Conservation (phyloP, 2,113 vertebrate species). For the Peromyscus leucopus region DNA sequence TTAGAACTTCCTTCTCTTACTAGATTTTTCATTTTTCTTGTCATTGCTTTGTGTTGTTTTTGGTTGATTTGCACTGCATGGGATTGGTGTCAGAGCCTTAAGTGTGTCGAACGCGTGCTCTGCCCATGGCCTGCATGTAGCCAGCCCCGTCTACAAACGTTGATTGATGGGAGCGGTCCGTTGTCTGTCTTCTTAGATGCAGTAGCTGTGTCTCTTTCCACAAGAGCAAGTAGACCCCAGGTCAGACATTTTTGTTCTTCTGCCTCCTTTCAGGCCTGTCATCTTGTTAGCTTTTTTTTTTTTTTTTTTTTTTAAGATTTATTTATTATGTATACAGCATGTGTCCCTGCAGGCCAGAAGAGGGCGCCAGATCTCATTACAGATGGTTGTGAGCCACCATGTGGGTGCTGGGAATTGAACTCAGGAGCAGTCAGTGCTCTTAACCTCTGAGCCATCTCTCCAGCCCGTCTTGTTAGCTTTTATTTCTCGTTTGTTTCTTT, state of each 20-base stretch:
- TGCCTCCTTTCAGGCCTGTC: neutral
- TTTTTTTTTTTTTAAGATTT: no score
- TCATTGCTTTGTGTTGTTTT: neutral
- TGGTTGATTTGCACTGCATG: neutral
- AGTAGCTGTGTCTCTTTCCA: neutral
- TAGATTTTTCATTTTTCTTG: neutral
- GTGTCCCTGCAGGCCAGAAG: no score
- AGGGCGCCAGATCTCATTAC: no score
- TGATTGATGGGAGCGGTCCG: neutral
- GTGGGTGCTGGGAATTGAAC: no score
- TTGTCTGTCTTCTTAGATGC: neutral
- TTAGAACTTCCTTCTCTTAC: neutral
- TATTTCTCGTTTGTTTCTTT: no score
- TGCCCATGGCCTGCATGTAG: neutral
- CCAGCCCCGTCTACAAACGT: neutral
- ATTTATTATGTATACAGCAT: no score
- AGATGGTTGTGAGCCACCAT: no score
- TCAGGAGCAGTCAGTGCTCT: no score
- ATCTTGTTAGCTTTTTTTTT: neutral
- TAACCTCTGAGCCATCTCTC: no score
- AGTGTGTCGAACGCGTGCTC: neutral
- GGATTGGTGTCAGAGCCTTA: neutral
- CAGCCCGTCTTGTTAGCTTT: neutral
- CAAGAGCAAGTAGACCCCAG: neutral
- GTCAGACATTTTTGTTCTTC: neutral